Conservation (phyloP, 2,797 vertebrate species). For the Tolypeutes matacus region DNA sequence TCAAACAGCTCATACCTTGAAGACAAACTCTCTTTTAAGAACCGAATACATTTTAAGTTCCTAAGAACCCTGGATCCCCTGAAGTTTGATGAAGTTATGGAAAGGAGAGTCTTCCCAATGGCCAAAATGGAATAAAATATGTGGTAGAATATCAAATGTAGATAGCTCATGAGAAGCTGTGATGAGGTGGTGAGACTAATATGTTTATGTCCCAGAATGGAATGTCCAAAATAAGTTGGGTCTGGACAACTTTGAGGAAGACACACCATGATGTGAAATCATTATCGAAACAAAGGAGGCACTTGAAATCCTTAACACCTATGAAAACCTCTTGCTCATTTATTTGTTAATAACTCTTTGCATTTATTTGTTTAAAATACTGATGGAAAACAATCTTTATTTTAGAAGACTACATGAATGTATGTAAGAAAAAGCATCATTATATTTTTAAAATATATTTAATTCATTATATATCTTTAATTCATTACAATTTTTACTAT, state of each 20-base stretch:
- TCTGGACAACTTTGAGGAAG: neutral
- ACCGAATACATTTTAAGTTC: neutral
- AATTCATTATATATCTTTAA: too few relatives aligned
- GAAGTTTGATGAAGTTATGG: neutral
- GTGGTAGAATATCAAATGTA: neutral
- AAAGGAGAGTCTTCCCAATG: neutral
- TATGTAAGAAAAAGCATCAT: neutral
- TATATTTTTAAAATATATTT: neutral
- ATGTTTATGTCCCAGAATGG: neutral
- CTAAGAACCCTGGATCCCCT: neutral
- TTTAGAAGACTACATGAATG: neutral
- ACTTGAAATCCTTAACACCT: conserved; percentile 22
- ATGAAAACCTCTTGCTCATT: neutral
- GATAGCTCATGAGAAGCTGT: neutral
- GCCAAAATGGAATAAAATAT: neutral
- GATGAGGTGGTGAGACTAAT: neutral
- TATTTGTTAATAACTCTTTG: neutral
- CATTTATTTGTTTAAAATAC: neutral
- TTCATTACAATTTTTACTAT: neutral
- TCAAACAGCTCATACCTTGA: neutral
- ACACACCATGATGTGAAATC: neutral
- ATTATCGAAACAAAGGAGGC: neutral
- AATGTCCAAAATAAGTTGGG: neutral
- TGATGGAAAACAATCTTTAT: neutral
- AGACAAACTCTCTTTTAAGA: neutral